phyloP scores from a whole-genome alignment of 2,888 invertebrate genomes.

The Nephrocerus scutellatus region DNA sequence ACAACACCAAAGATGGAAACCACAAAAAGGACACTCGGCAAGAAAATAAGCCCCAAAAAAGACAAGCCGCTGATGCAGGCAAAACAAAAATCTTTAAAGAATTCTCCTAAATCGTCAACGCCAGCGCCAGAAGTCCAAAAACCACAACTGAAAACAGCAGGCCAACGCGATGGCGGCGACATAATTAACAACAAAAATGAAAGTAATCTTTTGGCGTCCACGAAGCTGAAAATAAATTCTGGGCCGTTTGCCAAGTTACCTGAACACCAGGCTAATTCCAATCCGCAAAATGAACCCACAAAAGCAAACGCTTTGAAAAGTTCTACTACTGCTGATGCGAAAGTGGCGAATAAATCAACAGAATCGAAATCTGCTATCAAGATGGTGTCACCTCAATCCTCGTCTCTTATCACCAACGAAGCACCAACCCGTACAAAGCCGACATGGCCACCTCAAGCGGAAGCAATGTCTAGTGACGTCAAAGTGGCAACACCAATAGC shows the following conservation, averaged over 20 bases:
- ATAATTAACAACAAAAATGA: conserved; percentile 16
- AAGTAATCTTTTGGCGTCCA: conserved; percentile 26
- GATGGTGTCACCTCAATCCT: conserved; percentile 18
- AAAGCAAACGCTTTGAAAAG: conserved; percentile 25
- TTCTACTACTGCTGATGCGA: conserved; percentile 29
- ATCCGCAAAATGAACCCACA: conserved; percentile 21
- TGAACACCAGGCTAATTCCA: conserved; percentile 31
- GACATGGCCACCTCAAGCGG: conserved; percentile 2
- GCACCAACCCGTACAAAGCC: neutral
- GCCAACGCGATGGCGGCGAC: no score
- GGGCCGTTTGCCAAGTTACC: conserved; percentile 47
- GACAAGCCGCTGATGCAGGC: no score
- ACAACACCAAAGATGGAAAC: conserved; percentile 20
- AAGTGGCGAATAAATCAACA: conserved; percentile 22
- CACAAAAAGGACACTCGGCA: conserved; percentile 22
- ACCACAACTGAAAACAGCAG: no score
- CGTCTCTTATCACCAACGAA: conserved; percentile 15
- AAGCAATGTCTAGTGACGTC: conserved; percentile 5
- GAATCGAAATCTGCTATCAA: conserved; percentile 22
- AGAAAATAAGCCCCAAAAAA: conserved; percentile 5
- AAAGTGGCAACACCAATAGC: conserved; percentile 1
- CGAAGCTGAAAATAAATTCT: conserved; percentile 42
- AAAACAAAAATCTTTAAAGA: no score
- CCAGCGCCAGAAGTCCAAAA: no score
- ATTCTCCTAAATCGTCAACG: no score